Percentiles rank a stretch among this genome's conserved stretches.
These are phyloP conservation scores for Virgularia gustaviana DNA, from an alignment of 92 coral and sea anemone genomes.

Conservation along the genomic window DNA sequence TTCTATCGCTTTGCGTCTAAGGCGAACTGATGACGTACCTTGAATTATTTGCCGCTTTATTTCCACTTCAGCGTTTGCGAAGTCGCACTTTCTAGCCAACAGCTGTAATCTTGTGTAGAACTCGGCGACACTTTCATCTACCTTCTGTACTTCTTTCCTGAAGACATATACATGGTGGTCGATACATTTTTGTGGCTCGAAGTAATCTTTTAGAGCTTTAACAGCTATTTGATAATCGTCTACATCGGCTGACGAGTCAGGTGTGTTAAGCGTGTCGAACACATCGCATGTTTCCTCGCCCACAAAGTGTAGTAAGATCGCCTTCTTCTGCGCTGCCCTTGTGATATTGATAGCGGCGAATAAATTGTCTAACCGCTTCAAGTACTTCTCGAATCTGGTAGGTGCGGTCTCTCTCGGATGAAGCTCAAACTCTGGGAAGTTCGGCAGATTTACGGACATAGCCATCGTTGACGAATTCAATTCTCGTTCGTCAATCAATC, in stretches of 20 bases:
- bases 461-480: constrained; percentile 4
- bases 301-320: constrained; percentile 52
- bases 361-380: constrained; percentile 53
- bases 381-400: constrained; percentile 51
- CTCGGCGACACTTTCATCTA: constrained; percentile 44
- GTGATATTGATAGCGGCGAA: constrained; percentile 54
- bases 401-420: constrained; percentile 56
- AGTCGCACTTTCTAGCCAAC: constrained; percentile 45
- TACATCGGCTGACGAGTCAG: constrained; percentile 42
- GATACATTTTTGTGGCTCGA: constrained; percentile 48
- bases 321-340: constrained; percentile 53
- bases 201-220: constrained; percentile 36
- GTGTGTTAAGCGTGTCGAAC: constrained; percentile 41
- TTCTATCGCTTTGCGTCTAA: too few species aligned
- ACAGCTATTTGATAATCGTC: constrained; percentile 44
- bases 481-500: too few species aligned
- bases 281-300: constrained; percentile 59
- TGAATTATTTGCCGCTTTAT: constrained; percentile 44
- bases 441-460: constrained; percentile 43
- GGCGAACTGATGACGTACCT: constrained; percentile 44
- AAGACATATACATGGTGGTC: constrained; percentile 44
- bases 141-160: constrained; percentile 46
- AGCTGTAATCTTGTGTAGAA: constrained; percentile 45
- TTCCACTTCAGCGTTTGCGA: constrained; percentile 38
- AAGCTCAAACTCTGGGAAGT: constrained; percentile 55